Evolutionary conservation across 2,888 invertebrate genomes (phyloP).

Genomic region (Ernsta delagoae): DNA sequence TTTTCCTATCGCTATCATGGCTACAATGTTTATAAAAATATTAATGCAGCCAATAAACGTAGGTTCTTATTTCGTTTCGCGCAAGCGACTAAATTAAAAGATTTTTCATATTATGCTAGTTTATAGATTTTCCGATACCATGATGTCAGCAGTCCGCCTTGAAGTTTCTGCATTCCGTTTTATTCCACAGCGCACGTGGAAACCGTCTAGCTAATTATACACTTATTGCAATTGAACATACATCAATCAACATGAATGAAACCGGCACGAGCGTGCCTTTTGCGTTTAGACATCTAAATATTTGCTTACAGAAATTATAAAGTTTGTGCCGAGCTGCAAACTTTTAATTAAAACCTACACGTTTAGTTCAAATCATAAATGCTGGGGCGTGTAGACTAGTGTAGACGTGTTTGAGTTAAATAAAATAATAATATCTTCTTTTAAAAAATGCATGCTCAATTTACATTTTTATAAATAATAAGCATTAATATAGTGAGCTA

Average conservation of each 20-base stretch:
- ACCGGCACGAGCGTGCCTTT: slow-evolving; percentile 29
- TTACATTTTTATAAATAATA: no score
- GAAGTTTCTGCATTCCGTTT: slow-evolving; percentile 63
- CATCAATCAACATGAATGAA: slow-evolving; percentile 57
- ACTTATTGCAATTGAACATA: slow-evolving; percentile 59
- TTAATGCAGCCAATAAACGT: slow-evolving; percentile 19
- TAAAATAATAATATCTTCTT: no score
- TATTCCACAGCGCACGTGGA: slow-evolving; percentile 60
- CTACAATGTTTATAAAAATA: background rate
- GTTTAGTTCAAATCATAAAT: slow-evolving; percentile 18
- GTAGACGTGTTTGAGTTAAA: no score
- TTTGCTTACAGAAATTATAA: slow-evolving; percentile 26
- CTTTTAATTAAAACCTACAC: slow-evolving; percentile 24
- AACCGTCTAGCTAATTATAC: slow-evolving; percentile 56
- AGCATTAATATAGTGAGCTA: no score
- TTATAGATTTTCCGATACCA: slow-evolving; percentile 54
- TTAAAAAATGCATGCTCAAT: no score
- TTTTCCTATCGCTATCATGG: no score
- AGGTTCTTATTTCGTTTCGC: slow-evolving; percentile 22
- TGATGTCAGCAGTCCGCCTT: slow-evolving; percentile 71
- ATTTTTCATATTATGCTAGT: slow-evolving; percentile 44
- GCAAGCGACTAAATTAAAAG: slow-evolving; percentile 37
- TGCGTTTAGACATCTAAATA: slow-evolving; percentile 32
- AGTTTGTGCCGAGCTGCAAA: slow-evolving; percentile 7
- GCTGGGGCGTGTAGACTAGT: slow-evolving; percentile 1